phyloP scores from a whole-genome alignment of 2,888 invertebrate genomes.

The Lepas anatifera region DNA sequence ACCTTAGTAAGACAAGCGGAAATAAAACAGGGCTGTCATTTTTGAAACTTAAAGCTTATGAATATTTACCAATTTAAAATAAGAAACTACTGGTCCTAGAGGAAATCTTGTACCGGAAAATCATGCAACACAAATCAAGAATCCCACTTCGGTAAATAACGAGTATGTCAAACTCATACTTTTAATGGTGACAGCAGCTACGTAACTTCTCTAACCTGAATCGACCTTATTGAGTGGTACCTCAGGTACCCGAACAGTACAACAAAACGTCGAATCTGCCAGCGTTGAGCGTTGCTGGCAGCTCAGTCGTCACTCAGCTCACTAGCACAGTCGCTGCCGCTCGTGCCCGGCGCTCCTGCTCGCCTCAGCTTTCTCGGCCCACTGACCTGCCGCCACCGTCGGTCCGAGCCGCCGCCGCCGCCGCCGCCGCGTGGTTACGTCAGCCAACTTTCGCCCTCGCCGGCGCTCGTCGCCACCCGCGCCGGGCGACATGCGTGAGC shows the following conservation, averaged over 20 bases:
- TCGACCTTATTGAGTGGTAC: background rate
- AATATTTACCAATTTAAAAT: too few relatives aligned
- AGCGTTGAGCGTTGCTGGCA: background rate
- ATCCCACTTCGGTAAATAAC: too few relatives aligned
- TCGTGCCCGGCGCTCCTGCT: background rate
- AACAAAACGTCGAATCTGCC: background rate
- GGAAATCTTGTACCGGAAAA: too few relatives aligned
- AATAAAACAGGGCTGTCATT: too few relatives aligned
- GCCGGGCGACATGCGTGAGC: background rate
- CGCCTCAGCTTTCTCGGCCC: background rate
- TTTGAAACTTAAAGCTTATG: too few relatives aligned
- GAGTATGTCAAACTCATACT: too few relatives aligned
- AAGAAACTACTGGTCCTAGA: too few relatives aligned
- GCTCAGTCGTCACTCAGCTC: background rate
- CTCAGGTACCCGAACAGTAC: background rate
- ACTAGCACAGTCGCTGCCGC: background rate
- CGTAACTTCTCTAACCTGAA: background rate
- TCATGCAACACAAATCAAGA: too few relatives aligned
- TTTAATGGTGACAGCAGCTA: background rate
- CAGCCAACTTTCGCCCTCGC: conserved; percentile 1
- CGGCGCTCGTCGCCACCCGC: background rate
- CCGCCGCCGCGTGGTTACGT: background rate
- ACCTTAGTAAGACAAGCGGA: too few relatives aligned
- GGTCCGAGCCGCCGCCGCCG: background rate
- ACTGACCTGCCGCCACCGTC: background rate